Base-by-base conservation (phyloP, 2,888 invertebrate species). In the Calameuta filiformis region DNA sequence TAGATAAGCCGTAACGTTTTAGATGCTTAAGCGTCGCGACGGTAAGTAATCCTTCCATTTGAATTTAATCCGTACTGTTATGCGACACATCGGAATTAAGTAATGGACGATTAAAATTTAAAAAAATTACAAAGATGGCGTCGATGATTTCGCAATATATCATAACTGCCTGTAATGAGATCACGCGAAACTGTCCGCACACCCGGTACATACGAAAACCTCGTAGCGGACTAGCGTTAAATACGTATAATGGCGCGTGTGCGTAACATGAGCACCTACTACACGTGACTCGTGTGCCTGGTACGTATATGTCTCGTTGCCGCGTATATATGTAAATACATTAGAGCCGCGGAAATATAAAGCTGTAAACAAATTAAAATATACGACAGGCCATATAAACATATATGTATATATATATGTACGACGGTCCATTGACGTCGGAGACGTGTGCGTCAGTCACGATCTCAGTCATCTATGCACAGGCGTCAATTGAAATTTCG, bases 1-100 rank as follows among this genome's bases (percentile, higher is more conserved):
- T 87, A 88, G 85, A 88, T 88, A 82, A 3, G 9, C 56, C 2
- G 56, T 56, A 23, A 56, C 23, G 23, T 23, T 56, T 56, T 56
- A 56, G 56, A 56, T 2, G 56, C 0, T 6, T 6, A 15, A 56
- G 9, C 56, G 56, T 56, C 56, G 56, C 56, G 23, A 56, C 9
- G 23, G 40, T 40, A 40, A 40, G 40, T 15, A 40, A 23, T 40
- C 40, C 40, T 15, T 56, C 6, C 56, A 9, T 9, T 56, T 2
- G 6, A 6, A 23, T 15, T 9, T 9, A 23, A 4, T 1, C 23
- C 9, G 56, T 0, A 56, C 56, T 56, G 6, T 56, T 23, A 2
- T 15, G 15, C 12, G 40, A 40, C 23, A 23, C 56, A 2, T 23
- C 23, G 23, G 23, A 56, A 56, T 23, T 37, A 37, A 37, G 37